phyloP scores from a whole-genome alignment of 2,888 invertebrate genomes.

The Tinea semifulvella region DNA sequence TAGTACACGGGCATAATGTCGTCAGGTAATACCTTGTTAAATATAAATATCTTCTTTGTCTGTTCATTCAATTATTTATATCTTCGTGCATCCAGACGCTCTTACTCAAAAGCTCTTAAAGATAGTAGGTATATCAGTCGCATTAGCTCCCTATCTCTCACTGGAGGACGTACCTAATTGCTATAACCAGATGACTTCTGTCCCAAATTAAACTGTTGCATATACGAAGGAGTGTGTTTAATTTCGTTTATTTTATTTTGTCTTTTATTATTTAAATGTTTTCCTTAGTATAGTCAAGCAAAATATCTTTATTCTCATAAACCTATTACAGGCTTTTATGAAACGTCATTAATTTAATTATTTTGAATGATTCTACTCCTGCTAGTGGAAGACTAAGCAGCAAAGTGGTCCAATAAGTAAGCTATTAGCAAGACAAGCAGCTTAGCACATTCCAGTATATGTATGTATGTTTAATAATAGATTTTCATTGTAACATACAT shows the following conservation, averaged over 20 bases:
- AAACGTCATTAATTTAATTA: no score
- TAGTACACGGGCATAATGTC: neutral
- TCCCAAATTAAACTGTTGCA: neutral
- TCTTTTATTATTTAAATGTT: neutral
- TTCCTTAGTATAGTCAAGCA: neutral
- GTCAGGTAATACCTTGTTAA: neutral
- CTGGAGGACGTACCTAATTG: constrained; percentile 11
- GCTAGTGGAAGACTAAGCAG: no score
- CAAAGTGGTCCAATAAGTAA: no score
- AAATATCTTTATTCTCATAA: no score
- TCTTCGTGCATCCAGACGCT: neutral
- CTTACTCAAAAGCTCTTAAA: constrained; percentile 3
- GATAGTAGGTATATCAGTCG: constrained; percentile 10
- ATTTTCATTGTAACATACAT: no score
- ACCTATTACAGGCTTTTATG: no score
- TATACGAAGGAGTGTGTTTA: no score
- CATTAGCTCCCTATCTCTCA: constrained; percentile 10
- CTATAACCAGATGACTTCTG: constrained; percentile 8
- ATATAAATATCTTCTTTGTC: neutral
- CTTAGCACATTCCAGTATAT: no score
- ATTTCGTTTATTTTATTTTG: neutral
- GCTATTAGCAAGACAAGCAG: no score
- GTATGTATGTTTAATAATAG: no score
- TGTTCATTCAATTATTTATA: constrained; percentile 4
- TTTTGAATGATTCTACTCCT: no score